A percentile compares a stretch with the other conserved stretches of the same genome.
Conservation (phyloP, 1,140 invertebrate genomes). For the Cepaea nemoralis region DNA sequence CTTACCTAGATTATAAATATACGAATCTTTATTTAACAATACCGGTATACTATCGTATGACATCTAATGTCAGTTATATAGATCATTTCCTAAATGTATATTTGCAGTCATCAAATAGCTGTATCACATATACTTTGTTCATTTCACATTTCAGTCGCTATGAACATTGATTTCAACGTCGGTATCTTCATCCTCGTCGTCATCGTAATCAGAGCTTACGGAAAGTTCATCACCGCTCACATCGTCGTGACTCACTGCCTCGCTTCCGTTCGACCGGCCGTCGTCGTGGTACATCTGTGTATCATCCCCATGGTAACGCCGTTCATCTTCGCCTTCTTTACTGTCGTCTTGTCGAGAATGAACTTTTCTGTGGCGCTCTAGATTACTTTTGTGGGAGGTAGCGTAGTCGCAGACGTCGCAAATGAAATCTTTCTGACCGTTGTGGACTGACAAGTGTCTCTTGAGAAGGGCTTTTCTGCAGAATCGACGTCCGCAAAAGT, state of each 20-base stretch:
- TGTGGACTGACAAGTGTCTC: conserved; percentile 73
- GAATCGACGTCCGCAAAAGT: conserved; percentile 72
- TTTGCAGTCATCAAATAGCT: too few relatives aligned
- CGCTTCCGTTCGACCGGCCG: neutral
- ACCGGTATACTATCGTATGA: too few relatives aligned
- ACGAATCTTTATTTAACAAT: too few relatives aligned
- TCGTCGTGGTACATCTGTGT: neutral
- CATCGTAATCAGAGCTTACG: conserved; percentile 41
- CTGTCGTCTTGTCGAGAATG: conserved; percentile 58
- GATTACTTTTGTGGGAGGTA: conserved; percentile 74
- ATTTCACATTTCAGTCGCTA: conserved; percentile 39
- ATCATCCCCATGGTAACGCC: conserved; percentile 5
- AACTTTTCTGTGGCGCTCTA: conserved; percentile 72
- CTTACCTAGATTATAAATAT: too few relatives aligned
- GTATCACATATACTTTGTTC: too few relatives aligned
- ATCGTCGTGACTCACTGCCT: conserved; percentile 17
- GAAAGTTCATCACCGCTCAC: conserved; percentile 45
- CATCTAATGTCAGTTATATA: too few relatives aligned
- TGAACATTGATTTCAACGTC: conserved; percentile 52
- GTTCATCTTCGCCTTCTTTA: conserved; percentile 29
- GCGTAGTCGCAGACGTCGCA: conserved; percentile 72
- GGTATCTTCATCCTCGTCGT: conserved; percentile 44
- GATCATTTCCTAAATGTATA: too few relatives aligned
- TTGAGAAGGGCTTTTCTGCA: conserved; percentile 73
- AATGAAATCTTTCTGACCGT: conserved; percentile 71